Base-by-base conservation (phyloP, 2,888 invertebrate species). In the Chouioia cunea region DNA sequence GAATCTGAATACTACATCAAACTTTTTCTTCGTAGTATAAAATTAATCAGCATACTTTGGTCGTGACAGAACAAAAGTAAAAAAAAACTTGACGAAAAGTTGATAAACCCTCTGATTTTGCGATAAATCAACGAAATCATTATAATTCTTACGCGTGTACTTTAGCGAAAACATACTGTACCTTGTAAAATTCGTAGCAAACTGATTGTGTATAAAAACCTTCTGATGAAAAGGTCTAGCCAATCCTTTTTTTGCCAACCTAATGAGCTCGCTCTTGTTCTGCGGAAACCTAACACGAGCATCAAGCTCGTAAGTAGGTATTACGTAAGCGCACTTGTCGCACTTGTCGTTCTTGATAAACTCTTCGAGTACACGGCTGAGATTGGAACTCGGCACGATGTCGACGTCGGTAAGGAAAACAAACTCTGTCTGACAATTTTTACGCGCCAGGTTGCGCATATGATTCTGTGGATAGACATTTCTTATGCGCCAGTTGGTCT, bases 151-250 rank as follows among this genome's bases (percentile, higher is more conserved):
- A n/a, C n/a, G n/a, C n/a, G n/a, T n/a, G n/a, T n/a, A n/a, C n/a
- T n/a, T n/a, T n/a, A n/a, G n/a, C n/a, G n/a, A n/a, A n/a, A n/a
- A n/a, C n/a, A n/a, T n/a, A n/a, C n/a, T n/a, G n/a, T n/a, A 94
- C 95, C 91, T 92, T 47, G 94, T 90, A 85, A 96, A 95, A 86
- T 97, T 96, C 0, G 96, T 96, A 6, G 96, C 96, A 81, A 91
- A 95, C 85, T 97, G 96, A 84, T 96, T 96, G 84, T 94, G 94
- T 78, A 95, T 94, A 85, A 96, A 96, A 73, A 96, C 94, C 86
- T 95, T 95, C 80, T 94, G 92, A 84, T 96, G 96, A 82, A 96
- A 96, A 0, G 96, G 96, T 83, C 95, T 89, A 0, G 96, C 96
- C 59, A 95, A 86, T 63, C 93, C 94, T 80, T 93, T 93, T 79